Base-by-base conservation (phyloP, 2,797 vertebrate species). In the Chromobotia macracanthus region DNA sequence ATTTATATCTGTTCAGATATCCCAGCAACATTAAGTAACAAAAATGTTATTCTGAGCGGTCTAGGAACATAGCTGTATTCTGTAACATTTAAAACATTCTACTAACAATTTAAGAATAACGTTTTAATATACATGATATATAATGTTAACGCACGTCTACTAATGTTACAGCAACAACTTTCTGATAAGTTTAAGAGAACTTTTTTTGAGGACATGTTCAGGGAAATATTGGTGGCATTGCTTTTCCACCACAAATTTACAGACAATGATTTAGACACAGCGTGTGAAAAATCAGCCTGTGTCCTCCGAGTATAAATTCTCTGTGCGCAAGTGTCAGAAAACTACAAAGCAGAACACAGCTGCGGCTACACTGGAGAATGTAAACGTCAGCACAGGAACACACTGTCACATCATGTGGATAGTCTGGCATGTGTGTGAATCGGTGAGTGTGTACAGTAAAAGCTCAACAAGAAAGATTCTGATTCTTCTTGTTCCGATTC, bases 251-350 rank as follows among this genome's bases (percentile, higher is more conserved):
- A 21, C 18, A 55, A 55, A 55, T 3, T 15, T 8, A 44, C 19
- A n/a, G 10, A 3, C 15, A 56, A 61, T 3, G 25, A 64, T 51
- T 64, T 63, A 50, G 12, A 21, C 31, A 28, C 48, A 44, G 56
- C 53, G 53, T 72, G 2, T 50, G 19, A 46, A 73, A 81, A 73
- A 73, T 76, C 68, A 60, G n/a, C 41, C 28, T 3, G 2, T 79
- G 75, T 78, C 66, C 51, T 69, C 67, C 13, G 18, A 64, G 38
- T 51, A 38, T 56, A 28, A 68, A 63, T 67, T 60, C 67, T 79
- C n/a, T 31, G 25, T 53, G 63, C 74, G 64, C 71, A 46, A 80
- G 65, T 80, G 71, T 79, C 76, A 81, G 13, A 50, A 38, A 16
- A 41, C 53, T 66, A 70, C 15, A 61, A 55, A 72, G 72, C 72